phyloP scores from a whole-genome alignment of 1,140 invertebrate species.

The Drosophila sechellia region DNA sequence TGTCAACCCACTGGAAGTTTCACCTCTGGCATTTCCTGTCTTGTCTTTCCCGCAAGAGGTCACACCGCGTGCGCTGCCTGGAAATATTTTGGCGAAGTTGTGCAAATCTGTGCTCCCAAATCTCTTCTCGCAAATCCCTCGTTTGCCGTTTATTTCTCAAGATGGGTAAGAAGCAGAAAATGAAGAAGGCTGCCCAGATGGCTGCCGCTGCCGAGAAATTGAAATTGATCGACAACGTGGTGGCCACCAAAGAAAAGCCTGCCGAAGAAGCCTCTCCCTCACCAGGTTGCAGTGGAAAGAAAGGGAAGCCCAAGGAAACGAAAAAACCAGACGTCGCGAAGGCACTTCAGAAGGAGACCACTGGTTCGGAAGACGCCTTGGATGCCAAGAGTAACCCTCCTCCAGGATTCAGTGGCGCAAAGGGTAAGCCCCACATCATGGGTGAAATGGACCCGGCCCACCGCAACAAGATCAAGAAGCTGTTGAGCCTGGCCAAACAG shows the following conservation, averaged over 20 bases:
- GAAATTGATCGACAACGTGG: not conserved
- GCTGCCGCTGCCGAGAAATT: constrained; percentile 2
- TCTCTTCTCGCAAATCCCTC: not conserved
- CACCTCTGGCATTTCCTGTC: not conserved
- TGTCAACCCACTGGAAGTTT: not conserved
- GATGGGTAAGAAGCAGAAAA: constrained; percentile 66
- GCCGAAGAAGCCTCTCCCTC: not conserved
- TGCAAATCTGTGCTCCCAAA: constrained; percentile 1
- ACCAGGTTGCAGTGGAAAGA: not conserved
- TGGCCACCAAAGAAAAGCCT: not conserved
- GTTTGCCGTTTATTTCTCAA: not conserved
- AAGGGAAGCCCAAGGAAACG: no score
- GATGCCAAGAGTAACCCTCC: not conserved
- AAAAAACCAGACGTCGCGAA: no score
- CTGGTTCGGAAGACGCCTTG: no score
- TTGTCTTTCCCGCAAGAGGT: not conserved
- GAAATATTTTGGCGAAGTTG: not conserved
- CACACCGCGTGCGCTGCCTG: not conserved
- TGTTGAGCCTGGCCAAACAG: constrained; percentile 28
- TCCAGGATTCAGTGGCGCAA: not conserved
- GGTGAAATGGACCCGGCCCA: not conserved
- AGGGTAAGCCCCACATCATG: not conserved
- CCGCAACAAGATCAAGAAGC: constrained; percentile 15
- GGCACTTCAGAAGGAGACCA: no score
- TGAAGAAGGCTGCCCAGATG: constrained; percentile 30